Evolutionary conservation across 2,113 vertebrate genomes (phyloP).

Genomic region (Megaptera novaeangliae): DNA sequence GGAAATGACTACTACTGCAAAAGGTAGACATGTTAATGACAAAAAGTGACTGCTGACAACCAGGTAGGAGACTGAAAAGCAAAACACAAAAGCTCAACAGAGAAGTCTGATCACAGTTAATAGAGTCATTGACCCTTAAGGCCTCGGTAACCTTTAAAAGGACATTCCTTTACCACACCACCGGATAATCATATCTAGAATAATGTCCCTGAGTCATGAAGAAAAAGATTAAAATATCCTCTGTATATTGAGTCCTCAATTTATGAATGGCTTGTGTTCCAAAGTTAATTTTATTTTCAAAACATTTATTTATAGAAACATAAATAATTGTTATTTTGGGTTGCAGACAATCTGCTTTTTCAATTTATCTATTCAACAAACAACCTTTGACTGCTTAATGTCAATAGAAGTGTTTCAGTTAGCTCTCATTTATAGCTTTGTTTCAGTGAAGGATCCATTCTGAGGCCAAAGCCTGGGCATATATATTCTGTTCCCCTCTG

Average conservation of each 20-base stretch:
- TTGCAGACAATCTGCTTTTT: not conserved
- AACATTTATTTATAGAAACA: not conserved
- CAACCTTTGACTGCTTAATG: not conserved
- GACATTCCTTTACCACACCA: not conserved
- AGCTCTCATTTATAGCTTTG: not conserved
- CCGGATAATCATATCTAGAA: not conserved
- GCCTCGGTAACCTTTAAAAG: not conserved
- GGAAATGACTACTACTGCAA: not conserved
- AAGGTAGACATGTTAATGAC: not conserved
- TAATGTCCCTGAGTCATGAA: not conserved
- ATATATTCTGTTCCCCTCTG: not conserved
- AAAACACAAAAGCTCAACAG: not conserved
- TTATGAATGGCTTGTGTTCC: not conserved
- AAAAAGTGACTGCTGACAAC: not conserved
- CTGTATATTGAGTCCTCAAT: not conserved
- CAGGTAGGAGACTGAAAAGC: not conserved
- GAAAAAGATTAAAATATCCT: not conserved
- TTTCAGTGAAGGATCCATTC: not conserved
- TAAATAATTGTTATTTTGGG: not conserved
- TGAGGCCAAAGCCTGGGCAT: not conserved
- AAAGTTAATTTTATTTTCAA: slow-evolving; percentile 16
- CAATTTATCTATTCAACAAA: not conserved
- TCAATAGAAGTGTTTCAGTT: not conserved
- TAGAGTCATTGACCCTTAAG: not conserved
- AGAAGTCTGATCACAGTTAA: not conserved